Evolutionary conservation across 2,888 invertebrate genomes (phyloP), one percentile per base, ranked within the genome.

Genomic region (Pollenia griseotomentosa): DNA sequence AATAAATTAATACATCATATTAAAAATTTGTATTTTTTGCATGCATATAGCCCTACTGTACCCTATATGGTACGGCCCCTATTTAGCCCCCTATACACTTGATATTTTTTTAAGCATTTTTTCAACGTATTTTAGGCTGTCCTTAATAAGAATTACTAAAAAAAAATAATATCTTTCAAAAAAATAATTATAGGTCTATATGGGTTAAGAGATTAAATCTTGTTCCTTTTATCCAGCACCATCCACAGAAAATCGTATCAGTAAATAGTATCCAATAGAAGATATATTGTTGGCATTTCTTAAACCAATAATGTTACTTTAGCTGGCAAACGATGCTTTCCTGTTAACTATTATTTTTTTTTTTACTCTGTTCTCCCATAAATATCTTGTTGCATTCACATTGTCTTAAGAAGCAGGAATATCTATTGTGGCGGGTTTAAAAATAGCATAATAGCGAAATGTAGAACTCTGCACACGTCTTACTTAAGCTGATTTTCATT

Each of bases 191-290:
- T n/a, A n/a, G n/a, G n/a, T n/a, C n/a, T n/a, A n/a, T n/a, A n/a
- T n/a, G n/a, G n/a, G n/a, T n/a, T n/a, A 73, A 46, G 61, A 86
- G 83, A 86, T 86, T 81, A 83, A 86, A 86, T 83, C 83, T 59
- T 77, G 70, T 79, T 81, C 6, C 73, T 80, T 77, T 57, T 40
- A 23, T 66, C n/a, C 19, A 57, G 46, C 66, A 59, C 33, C 59
- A 59, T 66, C 55, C 65, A n/a, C 48, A 44, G 19, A 55, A 78
- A 78, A 51, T 71, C 14, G 3, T 57, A 73, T 65, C 78, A 66
- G 65, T 48, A 48, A 55, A 59, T 51, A 53, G 46, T 40, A 65
- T 75, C 51, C 74, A 57, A 79, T 86, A 74, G 12, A 83, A 79
- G 79, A 77, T 86, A 83, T 86, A 86, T 71, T 71, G 80, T 51